A percentile compares a stretch with the other conserved stretches of the same genome.
Evolutionary conservation across 2,797 vertebrate species (phyloP).

Genomic region (Sphenopsis melanotis): DNA sequence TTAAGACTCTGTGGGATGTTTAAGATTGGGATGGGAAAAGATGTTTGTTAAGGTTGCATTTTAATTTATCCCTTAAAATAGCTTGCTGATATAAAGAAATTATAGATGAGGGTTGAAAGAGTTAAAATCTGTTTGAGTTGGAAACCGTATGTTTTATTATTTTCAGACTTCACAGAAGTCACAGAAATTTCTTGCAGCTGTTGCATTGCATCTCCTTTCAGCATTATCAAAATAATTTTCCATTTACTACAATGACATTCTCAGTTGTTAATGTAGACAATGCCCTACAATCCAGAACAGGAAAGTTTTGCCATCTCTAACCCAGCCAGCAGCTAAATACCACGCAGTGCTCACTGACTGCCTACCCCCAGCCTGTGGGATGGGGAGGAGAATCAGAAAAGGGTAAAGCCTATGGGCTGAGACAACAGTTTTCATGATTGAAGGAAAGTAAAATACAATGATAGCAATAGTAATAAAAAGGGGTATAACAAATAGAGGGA

Average conservation of each 20-base stretch:
- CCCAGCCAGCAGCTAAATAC: background rate
- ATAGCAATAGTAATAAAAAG: background rate
- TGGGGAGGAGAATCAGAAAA: background rate
- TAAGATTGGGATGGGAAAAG: background rate
- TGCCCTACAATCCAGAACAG: background rate
- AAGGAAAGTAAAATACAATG: background rate
- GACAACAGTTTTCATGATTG: background rate
- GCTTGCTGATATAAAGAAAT: background rate
- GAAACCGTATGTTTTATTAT: background rate
- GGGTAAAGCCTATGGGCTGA: background rate
- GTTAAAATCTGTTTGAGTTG: conserved; percentile 12
- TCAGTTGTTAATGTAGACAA: background rate
- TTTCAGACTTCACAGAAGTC: background rate
- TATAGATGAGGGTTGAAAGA: background rate
- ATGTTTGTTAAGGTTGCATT: background rate
- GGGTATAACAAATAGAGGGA: background rate
- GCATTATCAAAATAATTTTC: background rate
- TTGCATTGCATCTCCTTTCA: background rate
- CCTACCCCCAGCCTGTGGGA: background rate
- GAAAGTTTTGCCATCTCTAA: background rate
- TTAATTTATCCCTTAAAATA: background rate
- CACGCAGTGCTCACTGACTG: background rate
- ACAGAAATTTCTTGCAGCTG: background rate
- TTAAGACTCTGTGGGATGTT: background rate
- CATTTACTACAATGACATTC: background rate